Evolutionary conservation across 2,797 vertebrate species (phyloP).

Genomic region (Leptatherina wallacei): DNA sequence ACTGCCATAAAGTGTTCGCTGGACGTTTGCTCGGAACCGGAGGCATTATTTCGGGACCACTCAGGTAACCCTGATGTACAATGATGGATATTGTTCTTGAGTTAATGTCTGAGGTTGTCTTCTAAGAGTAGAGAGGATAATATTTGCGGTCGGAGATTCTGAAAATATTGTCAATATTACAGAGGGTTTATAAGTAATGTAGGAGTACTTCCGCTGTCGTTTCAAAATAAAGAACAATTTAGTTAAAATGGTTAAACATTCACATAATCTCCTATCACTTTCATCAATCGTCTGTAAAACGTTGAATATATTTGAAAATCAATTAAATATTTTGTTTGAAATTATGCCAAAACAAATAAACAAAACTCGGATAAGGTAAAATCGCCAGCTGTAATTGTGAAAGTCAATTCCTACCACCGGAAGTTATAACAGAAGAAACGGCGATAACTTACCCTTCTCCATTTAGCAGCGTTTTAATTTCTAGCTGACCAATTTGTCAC

Average conservation of each 20-base stretch:
- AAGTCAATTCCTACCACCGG: conserved; percentile 13
- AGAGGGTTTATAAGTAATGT: fast-evolving
- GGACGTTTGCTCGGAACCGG: neutral
- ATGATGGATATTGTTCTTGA: neutral
- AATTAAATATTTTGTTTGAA: neutral
- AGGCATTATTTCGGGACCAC: conserved; percentile 5
- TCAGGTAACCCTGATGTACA: conserved; percentile 42
- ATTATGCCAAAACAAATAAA: neutral
- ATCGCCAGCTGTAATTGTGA: conserved; percentile 30
- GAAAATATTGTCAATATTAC: neutral
- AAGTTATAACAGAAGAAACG: neutral
- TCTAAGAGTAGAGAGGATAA: neutral
- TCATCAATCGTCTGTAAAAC: no score
- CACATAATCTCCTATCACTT: neutral
- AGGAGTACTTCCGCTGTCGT: neutral
- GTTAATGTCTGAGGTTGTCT: neutral
- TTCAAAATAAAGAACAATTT: conserved; percentile 40
- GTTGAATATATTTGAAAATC: no score
- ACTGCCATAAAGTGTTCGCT: neutral
- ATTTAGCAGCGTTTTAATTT: conserved; percentile 15
- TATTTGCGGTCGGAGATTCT: conserved; percentile 9
- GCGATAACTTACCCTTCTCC: neutral
- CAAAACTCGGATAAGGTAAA: no score
- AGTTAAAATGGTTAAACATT: no score
- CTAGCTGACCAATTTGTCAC: neutral